Evolutionary conservation across 2,888 invertebrate genomes (phyloP), one percentile per base, ranked within the genome.

Genomic region (Apotomis capreana): DNA sequence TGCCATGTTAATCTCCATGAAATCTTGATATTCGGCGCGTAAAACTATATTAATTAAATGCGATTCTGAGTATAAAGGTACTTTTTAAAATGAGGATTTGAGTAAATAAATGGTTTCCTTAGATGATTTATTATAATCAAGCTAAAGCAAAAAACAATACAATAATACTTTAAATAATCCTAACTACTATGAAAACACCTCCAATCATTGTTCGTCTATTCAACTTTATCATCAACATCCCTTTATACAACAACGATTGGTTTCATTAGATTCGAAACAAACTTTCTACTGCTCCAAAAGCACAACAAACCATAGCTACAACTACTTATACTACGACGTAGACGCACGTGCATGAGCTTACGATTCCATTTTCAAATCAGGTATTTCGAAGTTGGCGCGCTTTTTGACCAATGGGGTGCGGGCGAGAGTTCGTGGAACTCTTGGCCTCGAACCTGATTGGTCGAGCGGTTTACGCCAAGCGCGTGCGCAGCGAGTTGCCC

Each of bases 371-470:
- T 81, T 79, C 78, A 81, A 86, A 87, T 86, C 78, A 76, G 36
- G 59, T 59, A 46, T 86, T 89, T 86, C 80, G 74, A 78, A 83
- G 80, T 87, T 86, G 82, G 87, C 89, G 88, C 86, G 83, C 79
- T 84, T 87, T 87, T 83, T 76, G 74, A 79, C 87, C 88, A 89
- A 88, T 87, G 75, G 75, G 77, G 78, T 74, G 79, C 74, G 75
- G 75, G 81, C 78, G 81, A 78, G 85, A 84, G 91, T 91, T 91
- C 91, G 88, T 83, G 85, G 88, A 91, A 89, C 89, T 86, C 78
- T 87, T 87, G 84, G 85, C 89, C 85, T 90, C 87, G 84, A 80
- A 77, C 72, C 80, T 84, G 81, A 90, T 90, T 86, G 87, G 89
- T 74, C 78, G 69, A 73, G 63, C 67, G 68, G 74, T 72, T 72